Conservation (phyloP, 2,888 invertebrate species). For the Argynnis bischoffii region DNA sequence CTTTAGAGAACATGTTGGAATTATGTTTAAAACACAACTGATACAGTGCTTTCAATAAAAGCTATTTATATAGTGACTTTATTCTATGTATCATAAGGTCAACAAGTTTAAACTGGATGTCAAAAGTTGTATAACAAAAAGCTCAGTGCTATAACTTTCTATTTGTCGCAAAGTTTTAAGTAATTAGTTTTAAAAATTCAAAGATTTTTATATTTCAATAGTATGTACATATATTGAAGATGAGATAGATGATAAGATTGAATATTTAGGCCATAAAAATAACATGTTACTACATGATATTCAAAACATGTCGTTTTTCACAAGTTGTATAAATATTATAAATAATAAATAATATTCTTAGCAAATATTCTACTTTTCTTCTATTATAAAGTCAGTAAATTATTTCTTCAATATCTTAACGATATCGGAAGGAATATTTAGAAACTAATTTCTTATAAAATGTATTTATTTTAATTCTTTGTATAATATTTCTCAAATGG, state of each 20-base stretch:
- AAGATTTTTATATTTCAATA: background rate
- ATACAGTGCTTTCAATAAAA: constrained; percentile 52
- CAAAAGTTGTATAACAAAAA: constrained; percentile 24
- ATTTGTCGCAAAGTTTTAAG: constrained; percentile 1
- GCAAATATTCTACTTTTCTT: too few species aligned
- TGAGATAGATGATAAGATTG: too few species aligned
- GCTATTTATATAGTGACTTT: constrained; percentile 62
- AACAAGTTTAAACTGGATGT: constrained; percentile 20
- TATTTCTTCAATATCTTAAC: too few species aligned
- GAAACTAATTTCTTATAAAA: too few species aligned
- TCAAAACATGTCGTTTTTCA: too few species aligned
- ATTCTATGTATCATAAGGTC: constrained; percentile 45
- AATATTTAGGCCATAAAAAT: background rate
- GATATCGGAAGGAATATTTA: too few species aligned
- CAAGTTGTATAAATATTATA: too few species aligned
- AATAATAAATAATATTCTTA: too few species aligned
- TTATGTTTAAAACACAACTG: constrained; percentile 51
- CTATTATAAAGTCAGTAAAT: too few species aligned
- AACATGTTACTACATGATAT: too few species aligned
- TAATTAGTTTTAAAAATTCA: background rate
- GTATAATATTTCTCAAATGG: too few species aligned
- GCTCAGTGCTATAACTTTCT: constrained; percentile 8
- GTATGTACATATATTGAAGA: background rate
- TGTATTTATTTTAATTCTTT: too few species aligned
- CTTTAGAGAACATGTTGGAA: constrained; percentile 70